These are phyloP conservation scores for Epinephelus cyanopodus DNA, from an alignment of 2,113 vertebrate genomes.

Conservation along the genomic window DNA sequence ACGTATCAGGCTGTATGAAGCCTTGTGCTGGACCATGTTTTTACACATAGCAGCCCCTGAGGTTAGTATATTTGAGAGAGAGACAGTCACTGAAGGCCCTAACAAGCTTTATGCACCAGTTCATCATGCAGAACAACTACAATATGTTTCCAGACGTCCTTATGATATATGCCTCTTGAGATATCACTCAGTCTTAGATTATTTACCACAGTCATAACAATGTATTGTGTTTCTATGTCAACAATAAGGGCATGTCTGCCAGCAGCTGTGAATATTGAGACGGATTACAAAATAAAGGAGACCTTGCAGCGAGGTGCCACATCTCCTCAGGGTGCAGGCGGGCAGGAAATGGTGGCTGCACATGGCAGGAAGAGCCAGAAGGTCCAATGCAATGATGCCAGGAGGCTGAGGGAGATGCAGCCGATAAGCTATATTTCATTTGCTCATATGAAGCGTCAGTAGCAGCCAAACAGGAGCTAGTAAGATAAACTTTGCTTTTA, in stretches of 20 bases:
- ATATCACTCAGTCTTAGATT: background rate
- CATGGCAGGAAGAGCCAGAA: background rate
- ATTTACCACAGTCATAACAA: background rate
- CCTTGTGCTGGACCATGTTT: background rate
- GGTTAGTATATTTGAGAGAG: background rate
- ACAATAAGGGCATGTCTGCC: background rate
- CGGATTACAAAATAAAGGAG: background rate
- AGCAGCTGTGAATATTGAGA: background rate
- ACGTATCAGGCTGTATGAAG: background rate
- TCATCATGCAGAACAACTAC: background rate
- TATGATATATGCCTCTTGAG: background rate
- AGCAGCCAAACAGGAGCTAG: background rate
- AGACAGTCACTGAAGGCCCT: background rate
- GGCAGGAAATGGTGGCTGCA: conserved; percentile 15
- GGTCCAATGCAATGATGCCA: background rate
- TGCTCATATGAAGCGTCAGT: conserved; percentile 20
- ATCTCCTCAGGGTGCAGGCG: conserved; percentile 5
- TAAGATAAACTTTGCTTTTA: background rate
- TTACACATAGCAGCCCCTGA: background rate
- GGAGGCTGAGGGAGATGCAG: background rate
- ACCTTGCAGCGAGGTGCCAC: background rate
- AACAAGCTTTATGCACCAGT: background rate
- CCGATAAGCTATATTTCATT: conserved; percentile 8
- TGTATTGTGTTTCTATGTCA: background rate
- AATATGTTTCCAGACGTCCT: background rate